Base-by-base conservation (phyloP, 2,888 invertebrate genomes). In the Cantharis rufa region DNA sequence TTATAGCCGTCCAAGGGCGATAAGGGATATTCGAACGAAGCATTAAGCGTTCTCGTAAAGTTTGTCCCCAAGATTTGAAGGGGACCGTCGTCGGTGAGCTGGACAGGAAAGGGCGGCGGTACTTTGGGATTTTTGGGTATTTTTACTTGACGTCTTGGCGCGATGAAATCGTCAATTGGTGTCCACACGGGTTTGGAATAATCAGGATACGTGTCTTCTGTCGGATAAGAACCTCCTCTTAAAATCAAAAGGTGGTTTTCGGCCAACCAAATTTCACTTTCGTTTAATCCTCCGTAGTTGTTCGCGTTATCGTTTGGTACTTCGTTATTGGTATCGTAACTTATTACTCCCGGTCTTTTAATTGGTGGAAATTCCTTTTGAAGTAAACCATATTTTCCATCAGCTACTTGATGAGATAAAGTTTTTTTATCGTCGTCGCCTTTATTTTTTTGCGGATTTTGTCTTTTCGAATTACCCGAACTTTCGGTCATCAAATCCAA, bases 41-140 rank as follows among this genome's bases (percentile, higher is more conserved):
- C 90, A 91, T 91, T 91, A 92, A 91, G 89, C 90, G 93, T 90
- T 90, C 93, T 91, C 90, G 92, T 90, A 91, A 93, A 91, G 90
- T 94, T 94, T 89, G 92, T 91, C 88, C 94, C 94, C 89, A 96
- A 92, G 91, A 96, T 94, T 90, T 95, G 93, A 89, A 96, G 91
- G 87, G 96, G 96, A 85, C 95, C 96, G 86, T 93, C 92, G 87
- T 96, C 95, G 88, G 92, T 91, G 88, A 96, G 93, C 90, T 95
- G 96, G 89, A 96, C 94, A 87, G 96, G 96, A 93, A 96, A 96
- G 90, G 96, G 96, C 91, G 96, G 96, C 88, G 96, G 96, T 84
- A 96, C 92, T 88, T 93, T 93, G 10, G 96, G 95, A 88, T 93
- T 92, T 71, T 92, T 89, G 64, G 96, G 96, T 84, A 96, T 91